A percentile compares a stretch with the other conserved stretches of the same genome.
Evolutionary conservation across 2,888 invertebrate genomes (phyloP).

Genomic region (Mythimna pallens): DNA sequence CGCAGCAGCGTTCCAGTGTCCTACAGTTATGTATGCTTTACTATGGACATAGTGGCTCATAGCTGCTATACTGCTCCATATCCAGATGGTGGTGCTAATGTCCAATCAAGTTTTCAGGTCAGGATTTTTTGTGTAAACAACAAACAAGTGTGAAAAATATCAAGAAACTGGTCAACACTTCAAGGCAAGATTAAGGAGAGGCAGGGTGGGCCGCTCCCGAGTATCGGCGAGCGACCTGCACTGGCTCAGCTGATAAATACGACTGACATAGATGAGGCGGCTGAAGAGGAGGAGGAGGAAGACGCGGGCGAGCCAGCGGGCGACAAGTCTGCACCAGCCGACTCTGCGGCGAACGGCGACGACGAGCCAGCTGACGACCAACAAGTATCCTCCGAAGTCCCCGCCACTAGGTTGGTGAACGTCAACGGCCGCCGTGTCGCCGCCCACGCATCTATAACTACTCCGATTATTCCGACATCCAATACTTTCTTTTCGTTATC

Average conservation of each 20-base stretch:
- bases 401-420: slow-evolving; percentile 89
- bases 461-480: slow-evolving; percentile 80
- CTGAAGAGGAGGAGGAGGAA: slow-evolving; percentile 76
- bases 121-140: slow-evolving; percentile 77
- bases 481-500: slow-evolving; percentile 77
- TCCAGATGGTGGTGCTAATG: slow-evolving; percentile 87
- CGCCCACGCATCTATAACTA: slow-evolving; percentile 81
- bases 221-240: slow-evolving; percentile 81
- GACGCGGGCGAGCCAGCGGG: slow-evolving; percentile 74
- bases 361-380: slow-evolving; percentile 77
- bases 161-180: slow-evolving; percentile 66
- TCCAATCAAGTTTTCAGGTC: slow-evolving; percentile 90
- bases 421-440: slow-evolving; percentile 84
- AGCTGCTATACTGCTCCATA: slow-evolving; percentile 76
- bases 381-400: slow-evolving; percentile 84
- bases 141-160: slow-evolving; percentile 73
- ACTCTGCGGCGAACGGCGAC: slow-evolving; percentile 73
- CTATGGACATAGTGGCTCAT: slow-evolving; percentile 75
- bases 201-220: slow-evolving; percentile 84
- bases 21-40: slow-evolving; percentile 72
- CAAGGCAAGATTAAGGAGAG: slow-evolving; percentile 69
- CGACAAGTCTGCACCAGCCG: slow-evolving; percentile 75
- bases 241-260: slow-evolving; percentile 81
- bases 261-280: slow-evolving; percentile 88
- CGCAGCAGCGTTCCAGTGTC: slow-evolving; percentile 59